Percentiles rank a stretch among this genome's conserved stretches.
Evolutionary conservation across 2,113 vertebrate genomes (phyloP).

Genomic region (Alosa alosa): DNA sequence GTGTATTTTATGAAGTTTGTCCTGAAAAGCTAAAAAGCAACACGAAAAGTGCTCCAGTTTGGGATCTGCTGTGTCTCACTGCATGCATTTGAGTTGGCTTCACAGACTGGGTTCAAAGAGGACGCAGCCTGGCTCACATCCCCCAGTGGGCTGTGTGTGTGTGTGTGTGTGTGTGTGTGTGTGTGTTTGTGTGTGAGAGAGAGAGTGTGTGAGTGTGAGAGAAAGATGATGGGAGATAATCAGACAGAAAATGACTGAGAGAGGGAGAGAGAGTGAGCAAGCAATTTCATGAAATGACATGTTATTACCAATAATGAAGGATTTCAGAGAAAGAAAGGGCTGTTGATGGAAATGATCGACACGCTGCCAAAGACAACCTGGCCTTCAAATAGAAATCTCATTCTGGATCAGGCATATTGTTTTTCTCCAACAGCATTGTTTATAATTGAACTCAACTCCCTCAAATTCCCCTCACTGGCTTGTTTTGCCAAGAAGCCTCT

Average conservation of each 20-base stretch:
- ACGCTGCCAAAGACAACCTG: background rate
- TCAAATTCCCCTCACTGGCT: background rate
- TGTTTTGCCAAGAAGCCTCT: background rate
- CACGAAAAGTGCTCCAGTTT: constrained; percentile 25
- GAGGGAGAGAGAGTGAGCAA: background rate
- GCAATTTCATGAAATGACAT: constrained; percentile 1
- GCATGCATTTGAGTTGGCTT: constrained; percentile 66
- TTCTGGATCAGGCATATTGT: background rate
- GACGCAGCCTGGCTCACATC: constrained; percentile 58
- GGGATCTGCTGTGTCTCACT: constrained; percentile 53
- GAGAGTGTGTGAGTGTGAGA: background rate
- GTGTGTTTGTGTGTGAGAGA: background rate
- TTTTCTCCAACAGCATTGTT: constrained; percentile 2
- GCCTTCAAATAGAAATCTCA: background rate
- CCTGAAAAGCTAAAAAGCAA: background rate
- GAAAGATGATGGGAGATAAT: background rate
- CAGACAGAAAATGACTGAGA: background rate
- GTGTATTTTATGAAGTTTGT: constrained; percentile 21
- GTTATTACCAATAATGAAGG: constrained; percentile 2
- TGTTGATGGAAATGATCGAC: background rate
- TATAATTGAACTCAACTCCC: background rate
- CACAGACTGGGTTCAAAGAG: constrained; percentile 52
- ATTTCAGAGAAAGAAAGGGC: background rate
- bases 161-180: constrained; percentile 23
- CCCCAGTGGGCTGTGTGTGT: constrained; percentile 25